Conservation (phyloP, 2,797 vertebrate species). For the Alfaro cultratus region DNA sequence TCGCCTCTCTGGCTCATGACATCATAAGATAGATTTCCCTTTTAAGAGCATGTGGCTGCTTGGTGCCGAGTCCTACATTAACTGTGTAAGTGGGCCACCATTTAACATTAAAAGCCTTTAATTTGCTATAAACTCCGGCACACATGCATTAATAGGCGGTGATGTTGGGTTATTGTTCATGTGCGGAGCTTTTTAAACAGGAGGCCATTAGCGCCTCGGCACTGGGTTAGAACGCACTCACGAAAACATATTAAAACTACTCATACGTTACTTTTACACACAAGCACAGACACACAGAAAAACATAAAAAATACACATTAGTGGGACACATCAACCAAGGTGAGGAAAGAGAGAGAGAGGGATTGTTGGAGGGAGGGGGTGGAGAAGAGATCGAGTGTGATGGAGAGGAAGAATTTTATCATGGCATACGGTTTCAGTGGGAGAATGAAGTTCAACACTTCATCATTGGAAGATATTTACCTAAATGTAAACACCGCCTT, state of each 20-base stretch:
- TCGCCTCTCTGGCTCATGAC: constrained; percentile 66
- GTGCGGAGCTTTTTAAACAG: constrained; percentile 73
- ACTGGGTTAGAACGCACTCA: constrained; percentile 64
- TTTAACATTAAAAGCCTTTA: constrained; percentile 85
- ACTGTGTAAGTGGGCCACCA: constrained; percentile 80
- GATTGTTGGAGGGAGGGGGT: constrained; percentile 12
- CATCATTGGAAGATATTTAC: constrained; percentile 71
- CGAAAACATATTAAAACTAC: constrained; percentile 64
- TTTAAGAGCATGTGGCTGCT: constrained; percentile 77
- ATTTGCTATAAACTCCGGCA: constrained; percentile 82
- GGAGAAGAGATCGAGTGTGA: constrained; percentile 39
- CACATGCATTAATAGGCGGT: constrained; percentile 77
- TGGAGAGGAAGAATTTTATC: constrained; percentile 50
- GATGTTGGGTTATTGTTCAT: constrained; percentile 80
- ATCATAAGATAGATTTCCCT: constrained; percentile 85
- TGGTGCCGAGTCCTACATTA: constrained; percentile 79
- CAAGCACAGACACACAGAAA: constrained; percentile 18
- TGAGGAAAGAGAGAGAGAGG: constrained; percentile 19
- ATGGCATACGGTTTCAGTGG: constrained; percentile 67
- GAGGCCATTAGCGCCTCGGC: constrained; percentile 71
- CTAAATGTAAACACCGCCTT: constrained; percentile 72
- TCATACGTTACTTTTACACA: constrained; percentile 61
- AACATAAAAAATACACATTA: constrained; percentile 43
- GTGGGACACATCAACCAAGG: constrained; percentile 12
- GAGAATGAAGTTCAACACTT: constrained; percentile 70